Evolutionary conservation across 2,113 vertebrate genomes (phyloP).

Genomic region (Meriones unguiculatus): DNA sequence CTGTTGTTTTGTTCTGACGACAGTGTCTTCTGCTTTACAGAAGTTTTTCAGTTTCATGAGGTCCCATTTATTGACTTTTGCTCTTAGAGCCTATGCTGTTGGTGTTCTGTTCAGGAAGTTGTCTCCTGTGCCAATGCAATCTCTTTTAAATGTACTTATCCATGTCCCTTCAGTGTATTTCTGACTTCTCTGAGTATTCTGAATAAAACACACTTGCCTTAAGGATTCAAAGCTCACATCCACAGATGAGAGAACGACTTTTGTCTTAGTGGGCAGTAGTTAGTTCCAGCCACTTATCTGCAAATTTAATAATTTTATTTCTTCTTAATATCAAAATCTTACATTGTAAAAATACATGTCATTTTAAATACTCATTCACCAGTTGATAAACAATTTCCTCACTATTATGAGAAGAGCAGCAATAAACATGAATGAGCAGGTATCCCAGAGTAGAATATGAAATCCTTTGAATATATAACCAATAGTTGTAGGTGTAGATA

Average conservation of each 20-base stretch:
- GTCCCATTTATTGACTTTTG: too few species aligned
- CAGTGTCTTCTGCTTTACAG: too few species aligned
- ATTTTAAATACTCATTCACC: too few species aligned
- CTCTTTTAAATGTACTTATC: not conserved
- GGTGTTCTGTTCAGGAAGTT: too few species aligned
- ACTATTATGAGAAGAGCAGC: not conserved
- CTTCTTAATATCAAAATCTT: too few species aligned
- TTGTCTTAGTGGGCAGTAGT: not conserved
- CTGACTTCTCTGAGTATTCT: not conserved
- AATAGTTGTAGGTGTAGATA: not conserved
- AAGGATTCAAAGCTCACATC: not conserved
- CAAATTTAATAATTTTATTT: not conserved
- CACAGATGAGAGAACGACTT: not conserved
- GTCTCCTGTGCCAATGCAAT: too few species aligned
- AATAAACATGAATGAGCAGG: not conserved
- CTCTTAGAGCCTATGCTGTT: too few species aligned
- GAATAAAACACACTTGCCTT: not conserved
- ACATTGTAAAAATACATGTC: too few species aligned
- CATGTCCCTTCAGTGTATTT: not conserved
- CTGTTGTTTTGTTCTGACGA: too few species aligned
- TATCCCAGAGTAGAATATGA: not conserved
- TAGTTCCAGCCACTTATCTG: not conserved
- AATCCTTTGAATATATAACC: not conserved
- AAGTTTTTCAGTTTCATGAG: too few species aligned
- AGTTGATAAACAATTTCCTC: not conserved